These are phyloP conservation scores for Drosophila tripunctata DNA, from an alignment of 2,888 invertebrate genomes.

Conservation along the genomic window DNA sequence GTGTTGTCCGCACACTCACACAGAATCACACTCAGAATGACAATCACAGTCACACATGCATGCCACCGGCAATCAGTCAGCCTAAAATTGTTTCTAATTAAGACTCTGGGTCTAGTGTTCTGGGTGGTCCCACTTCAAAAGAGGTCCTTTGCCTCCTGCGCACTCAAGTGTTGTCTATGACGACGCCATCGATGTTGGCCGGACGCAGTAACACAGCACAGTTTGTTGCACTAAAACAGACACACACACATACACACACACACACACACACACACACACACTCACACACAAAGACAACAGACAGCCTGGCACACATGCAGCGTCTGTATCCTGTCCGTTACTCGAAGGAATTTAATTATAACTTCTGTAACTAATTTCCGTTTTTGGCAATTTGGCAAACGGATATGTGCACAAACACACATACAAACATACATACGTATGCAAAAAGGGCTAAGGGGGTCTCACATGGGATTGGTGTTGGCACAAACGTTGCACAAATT, in stretches of 20 bases:
- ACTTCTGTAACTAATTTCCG: conserved; percentile 79
- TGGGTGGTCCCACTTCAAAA: conserved; percentile 36
- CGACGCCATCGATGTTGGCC: conserved; percentile 27
- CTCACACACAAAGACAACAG: not conserved
- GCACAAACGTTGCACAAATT: conserved; percentile 65
- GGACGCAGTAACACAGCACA: conserved; percentile 57
- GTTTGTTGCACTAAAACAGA: conserved; percentile 71
- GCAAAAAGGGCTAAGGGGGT: too few species aligned
- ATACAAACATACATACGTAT: too few species aligned
- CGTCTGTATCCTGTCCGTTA: conserved; percentile 39
- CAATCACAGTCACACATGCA: conserved; percentile 4
- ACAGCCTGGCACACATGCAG: conserved; percentile 10
- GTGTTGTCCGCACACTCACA: conserved; percentile 7
- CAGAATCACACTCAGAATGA: not conserved
- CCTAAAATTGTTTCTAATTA: conserved; percentile 77
- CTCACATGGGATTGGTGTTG: conserved; percentile 9
- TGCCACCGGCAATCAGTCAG: conserved; percentile 67
- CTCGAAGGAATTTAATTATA: conserved; percentile 76
- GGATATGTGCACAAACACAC: conserved; percentile 57
- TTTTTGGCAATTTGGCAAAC: conserved; percentile 64
- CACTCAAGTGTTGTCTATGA: conserved; percentile 61
- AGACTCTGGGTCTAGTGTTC: conserved; percentile 47
- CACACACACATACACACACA: conserved; percentile 42
- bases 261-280: conserved; percentile 42
- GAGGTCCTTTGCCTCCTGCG: conserved; percentile 30